Evolutionary conservation across 2,888 invertebrate genomes (phyloP).

Genomic region (Melieria picta): DNA sequence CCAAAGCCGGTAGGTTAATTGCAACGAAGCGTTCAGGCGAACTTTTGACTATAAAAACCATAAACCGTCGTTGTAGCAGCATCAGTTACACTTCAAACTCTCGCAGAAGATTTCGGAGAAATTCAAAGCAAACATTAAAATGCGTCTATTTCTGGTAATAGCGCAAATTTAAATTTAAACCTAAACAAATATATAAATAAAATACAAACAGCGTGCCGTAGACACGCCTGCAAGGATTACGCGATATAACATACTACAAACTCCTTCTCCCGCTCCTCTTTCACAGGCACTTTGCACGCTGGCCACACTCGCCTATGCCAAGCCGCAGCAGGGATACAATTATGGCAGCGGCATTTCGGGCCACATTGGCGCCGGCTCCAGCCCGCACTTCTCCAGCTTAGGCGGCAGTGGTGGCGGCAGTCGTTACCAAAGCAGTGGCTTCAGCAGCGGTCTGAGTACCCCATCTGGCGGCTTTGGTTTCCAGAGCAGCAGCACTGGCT

Average conservation of each 20-base stretch:
- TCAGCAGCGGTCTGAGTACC: constrained; percentile 26
- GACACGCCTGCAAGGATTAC: constrained; percentile 35
- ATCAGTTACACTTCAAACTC: constrained; percentile 51
- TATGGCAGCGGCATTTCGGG: constrained; percentile 55
- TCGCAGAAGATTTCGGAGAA: constrained; percentile 46
- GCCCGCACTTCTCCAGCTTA: not conserved
- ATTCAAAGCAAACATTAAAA: constrained; percentile 34
- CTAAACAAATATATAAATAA: not conserved
- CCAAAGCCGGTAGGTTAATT: constrained; percentile 16
- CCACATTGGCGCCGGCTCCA: not conserved
- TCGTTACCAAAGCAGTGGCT: constrained; percentile 25
- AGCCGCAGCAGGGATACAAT: constrained; percentile 56
- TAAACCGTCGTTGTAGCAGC: constrained; percentile 45
- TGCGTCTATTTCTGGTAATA: constrained; percentile 58
- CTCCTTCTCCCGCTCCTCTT: not conserved
- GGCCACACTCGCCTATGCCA: constrained; percentile 49
- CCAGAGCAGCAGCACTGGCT: constrained; percentile 16
- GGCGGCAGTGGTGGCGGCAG: constrained; percentile 48
- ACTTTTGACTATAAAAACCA: constrained; percentile 52
- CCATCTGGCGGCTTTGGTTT: constrained; percentile 26
- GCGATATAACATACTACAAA: not conserved
- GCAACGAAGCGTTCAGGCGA: not conserved
- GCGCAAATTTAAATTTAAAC: not conserved
- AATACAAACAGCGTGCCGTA: not conserved
- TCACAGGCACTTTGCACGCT: constrained; percentile 52